Evolutionary conservation across 1,140 invertebrate species (phyloP).

Genomic region (Pissodes strobi): DNA sequence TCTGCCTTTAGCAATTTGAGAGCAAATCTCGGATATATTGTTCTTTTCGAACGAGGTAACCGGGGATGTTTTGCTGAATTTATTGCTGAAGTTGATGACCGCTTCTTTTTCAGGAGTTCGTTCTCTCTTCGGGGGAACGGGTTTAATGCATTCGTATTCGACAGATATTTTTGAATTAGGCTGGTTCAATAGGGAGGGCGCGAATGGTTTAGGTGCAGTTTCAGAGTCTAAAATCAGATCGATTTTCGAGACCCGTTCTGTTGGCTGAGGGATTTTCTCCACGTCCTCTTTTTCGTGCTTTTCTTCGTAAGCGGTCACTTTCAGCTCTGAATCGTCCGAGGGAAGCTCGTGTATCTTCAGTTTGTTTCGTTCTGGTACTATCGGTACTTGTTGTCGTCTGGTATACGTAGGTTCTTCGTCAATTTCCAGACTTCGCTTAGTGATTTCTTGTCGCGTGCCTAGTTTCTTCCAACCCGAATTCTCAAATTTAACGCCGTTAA

Average conservation of each 20-base stretch:
- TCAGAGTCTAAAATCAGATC: not conserved
- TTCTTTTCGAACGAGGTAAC: conserved; percentile 25
- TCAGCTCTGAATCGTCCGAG: not conserved
- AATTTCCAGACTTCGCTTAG: not conserved
- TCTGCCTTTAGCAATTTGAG: conserved; percentile 8
- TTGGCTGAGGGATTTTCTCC: not conserved
- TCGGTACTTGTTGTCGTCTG: conserved; percentile 9
- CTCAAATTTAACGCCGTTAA: conserved; percentile 5
- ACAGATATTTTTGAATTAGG: conserved; percentile 5
- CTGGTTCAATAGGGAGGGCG: no score
- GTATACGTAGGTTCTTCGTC: conserved; percentile 6
- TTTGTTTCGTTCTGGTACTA: conserved; percentile 23
- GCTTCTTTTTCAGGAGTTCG: conserved; percentile 26
- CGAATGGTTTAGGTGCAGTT: not conserved
- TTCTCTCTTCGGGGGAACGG: conserved; percentile 24
- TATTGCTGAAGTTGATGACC: conserved; percentile 16
- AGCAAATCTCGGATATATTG: conserved; percentile 11
- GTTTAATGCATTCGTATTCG: conserved; percentile 22
- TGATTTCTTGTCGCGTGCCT: not conserved
- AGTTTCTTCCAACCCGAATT: conserved; percentile 14
- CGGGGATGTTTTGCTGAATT: not conserved
- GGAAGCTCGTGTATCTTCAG: conserved; percentile 1
- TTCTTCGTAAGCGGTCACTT: not conserved
- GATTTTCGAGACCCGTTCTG: not conserved
- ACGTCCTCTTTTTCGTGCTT: no score